These are phyloP conservation scores for Whitmania pigra DNA, from an alignment of 1,140 invertebrate genomes.

Conservation along the genomic window DNA sequence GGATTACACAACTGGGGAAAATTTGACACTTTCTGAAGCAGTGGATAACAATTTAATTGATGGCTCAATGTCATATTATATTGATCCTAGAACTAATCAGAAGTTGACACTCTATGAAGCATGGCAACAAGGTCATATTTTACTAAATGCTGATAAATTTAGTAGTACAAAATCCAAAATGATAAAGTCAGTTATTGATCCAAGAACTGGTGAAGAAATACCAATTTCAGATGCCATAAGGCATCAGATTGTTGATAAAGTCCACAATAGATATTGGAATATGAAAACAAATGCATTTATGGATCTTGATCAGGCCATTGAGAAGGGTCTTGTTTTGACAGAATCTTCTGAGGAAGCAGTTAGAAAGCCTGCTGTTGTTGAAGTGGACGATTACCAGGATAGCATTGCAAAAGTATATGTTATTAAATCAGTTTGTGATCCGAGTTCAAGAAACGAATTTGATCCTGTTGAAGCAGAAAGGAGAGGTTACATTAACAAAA, in stretches of 20 bases:
- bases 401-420: conserved; percentile 34
- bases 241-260: conserved; percentile 64
- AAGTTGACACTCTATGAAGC: conserved; percentile 4
- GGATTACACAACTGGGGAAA: conserved; percentile 24
- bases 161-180: conserved; percentile 18
- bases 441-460: conserved; percentile 21
- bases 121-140: background rate
- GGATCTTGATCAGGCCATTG: conserved; percentile 34
- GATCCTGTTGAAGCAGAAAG: conserved; percentile 24
- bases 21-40: conserved; percentile 33
- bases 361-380: conserved; percentile 22
- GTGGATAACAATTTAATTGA: conserved; percentile 14
- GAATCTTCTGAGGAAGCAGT: conserved; percentile 18
- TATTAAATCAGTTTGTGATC: conserved; percentile 58
- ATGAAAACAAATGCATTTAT: conserved; percentile 29
- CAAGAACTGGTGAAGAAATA: conserved; percentile 61
- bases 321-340: conserved; percentile 33
- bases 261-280: conserved; percentile 46
- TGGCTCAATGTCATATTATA: background rate
- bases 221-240: conserved; percentile 70
- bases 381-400: conserved; percentile 6
- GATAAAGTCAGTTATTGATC: conserved; percentile 59
- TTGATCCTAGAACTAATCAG: conserved; percentile 41
- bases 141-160: background rate
- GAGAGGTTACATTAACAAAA: conserved; percentile 26